Percentiles rank a stretch among this genome's conserved stretches.
Evolutionary conservation across 2,888 invertebrate genomes (phyloP).

Genomic region (Eupeodes latifasciatus): DNA sequence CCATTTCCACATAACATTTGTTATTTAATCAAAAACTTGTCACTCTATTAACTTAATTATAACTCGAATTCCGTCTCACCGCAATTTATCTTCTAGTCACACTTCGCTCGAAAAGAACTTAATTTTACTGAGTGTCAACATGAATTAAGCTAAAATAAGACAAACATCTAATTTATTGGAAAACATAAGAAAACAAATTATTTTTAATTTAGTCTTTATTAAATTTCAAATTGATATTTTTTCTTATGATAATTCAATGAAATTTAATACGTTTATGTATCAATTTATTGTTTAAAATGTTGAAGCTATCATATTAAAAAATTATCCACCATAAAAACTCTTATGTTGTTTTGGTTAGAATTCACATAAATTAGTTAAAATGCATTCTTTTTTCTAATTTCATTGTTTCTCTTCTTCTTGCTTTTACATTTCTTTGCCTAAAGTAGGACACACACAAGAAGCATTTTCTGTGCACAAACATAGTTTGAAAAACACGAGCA

Average conservation of each 20-base stretch:
- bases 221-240: constrained; percentile 12
- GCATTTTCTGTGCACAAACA: not conserved
- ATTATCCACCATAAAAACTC: not conserved
- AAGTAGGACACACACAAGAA: not conserved
- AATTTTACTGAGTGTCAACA: not conserved
- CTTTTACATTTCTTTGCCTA: not conserved
- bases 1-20: too few relatives aligned
- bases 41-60: too few relatives aligned
- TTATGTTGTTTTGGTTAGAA: not conserved
- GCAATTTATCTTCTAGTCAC: too few relatives aligned
- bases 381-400: constrained; percentile 13
- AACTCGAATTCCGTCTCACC: too few relatives aligned
- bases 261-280: constrained; percentile 1
- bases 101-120: too few relatives aligned
- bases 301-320: not conserved
- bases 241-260: constrained; percentile 7
- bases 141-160: not conserved
- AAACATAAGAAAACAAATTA: too few relatives aligned
- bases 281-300: not conserved
- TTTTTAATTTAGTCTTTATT: constrained; percentile 4
- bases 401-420: not conserved
- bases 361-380: not conserved
- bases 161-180: not conserved
- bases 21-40: too few relatives aligned
- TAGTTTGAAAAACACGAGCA: too few relatives aligned